Evolutionary conservation across 2,113 vertebrate genomes (phyloP), one percentile per base, ranked within the genome.

Genomic region (Chamaea fasciata): DNA sequence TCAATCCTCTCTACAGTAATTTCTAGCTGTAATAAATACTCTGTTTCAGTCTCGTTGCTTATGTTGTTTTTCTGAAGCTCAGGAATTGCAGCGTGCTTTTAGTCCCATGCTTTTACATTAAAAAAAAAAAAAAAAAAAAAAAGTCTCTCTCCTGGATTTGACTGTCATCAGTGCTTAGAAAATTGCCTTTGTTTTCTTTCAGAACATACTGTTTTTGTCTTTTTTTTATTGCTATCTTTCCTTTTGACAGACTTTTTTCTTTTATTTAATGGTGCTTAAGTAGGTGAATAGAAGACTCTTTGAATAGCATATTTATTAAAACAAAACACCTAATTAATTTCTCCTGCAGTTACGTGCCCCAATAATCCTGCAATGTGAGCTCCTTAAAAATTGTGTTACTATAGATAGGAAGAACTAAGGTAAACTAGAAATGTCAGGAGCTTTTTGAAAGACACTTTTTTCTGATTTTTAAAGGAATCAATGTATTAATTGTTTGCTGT

Each of bases 271-370:
- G 27, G 23, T 81, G 10, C 80, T 93, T 86, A 67, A 81, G 64
- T 60, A 90, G 52, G 60, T 87, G 90, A 90, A 84, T 68, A 81
- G 0, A 3, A 81, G 33, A 60, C 30, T 56, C 46, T 78, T 87
- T 92, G 52, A 90, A 75, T 35, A 84, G 50, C 44, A 37, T 78
- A 81, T 82, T 92, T 87, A 78, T 75, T 94, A 64, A 86, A 90
- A 94, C 35, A 87, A 52, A 77, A 26, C 52, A 83, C 42, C 24
- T 89, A 92, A 93, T 90, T 93, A 93, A 86, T 42, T 90, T 55
- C 46, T 94, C 14, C 23, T 74, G 16, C 41, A 89, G 42, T 87
- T 83, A 57, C 37, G 27, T 89, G 57, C 68, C 91, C 39, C 30
- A 42, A 28, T 86, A 95, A 88, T 92, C 76, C 69, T 83, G 90